Evolutionary conservation across 2,113 vertebrate genomes (phyloP).

Genomic region (Chaenogobius annularis): DNA sequence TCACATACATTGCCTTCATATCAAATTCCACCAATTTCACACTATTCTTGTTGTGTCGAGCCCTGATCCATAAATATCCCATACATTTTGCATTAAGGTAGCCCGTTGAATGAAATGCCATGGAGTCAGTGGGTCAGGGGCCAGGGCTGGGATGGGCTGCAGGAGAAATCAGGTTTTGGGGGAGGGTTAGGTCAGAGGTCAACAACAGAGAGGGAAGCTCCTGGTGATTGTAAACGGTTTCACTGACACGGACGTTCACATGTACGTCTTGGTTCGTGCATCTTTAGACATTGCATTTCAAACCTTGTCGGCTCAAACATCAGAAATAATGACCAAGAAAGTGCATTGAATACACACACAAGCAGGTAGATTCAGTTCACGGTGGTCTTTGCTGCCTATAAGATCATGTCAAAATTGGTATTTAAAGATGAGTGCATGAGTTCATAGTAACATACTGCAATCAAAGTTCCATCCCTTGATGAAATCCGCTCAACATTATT

Average conservation of each 20-base stretch:
- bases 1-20: background rate
- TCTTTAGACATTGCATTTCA: background rate
- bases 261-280: background rate
- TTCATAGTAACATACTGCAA: too few species aligned
- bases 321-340: too few species aligned
- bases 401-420: too few species aligned
- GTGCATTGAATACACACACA: too few species aligned
- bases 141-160: background rate
- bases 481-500: too few species aligned
- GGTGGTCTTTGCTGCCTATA: too few species aligned
- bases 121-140: background rate
- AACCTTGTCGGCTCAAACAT: background rate
- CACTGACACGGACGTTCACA: background rate
- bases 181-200: background rate
- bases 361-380: too few species aligned
- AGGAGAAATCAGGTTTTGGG: background rate
- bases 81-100: background rate
- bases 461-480: too few species aligned
- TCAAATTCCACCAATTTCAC: background rate
- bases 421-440: too few species aligned
- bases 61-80: slow-evolving; percentile 1
- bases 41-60: background rate
- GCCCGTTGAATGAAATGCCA: background rate
- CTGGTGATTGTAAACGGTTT: background rate
- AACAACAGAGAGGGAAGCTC: slow-evolving; percentile 14